These are phyloP conservation scores for Diplodus puntazzo DNA, from an alignment of 2,797 vertebrate genomes.

Conservation along the genomic window DNA sequence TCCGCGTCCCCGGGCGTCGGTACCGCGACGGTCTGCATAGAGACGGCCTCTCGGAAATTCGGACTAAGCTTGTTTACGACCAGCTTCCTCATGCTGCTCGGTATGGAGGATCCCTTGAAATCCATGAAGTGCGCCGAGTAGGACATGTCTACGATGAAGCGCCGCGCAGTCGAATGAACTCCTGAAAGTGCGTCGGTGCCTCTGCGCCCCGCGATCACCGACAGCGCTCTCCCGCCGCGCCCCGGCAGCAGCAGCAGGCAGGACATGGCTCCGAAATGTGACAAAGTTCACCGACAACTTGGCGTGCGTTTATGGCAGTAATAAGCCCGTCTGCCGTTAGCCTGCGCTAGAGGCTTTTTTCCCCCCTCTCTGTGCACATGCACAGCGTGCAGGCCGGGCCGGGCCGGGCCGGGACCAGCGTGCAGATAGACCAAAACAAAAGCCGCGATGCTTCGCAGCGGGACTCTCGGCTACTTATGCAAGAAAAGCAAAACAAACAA, in stretches of 20 bases:
- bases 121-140: conserved; percentile 96
- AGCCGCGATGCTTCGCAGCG: neutral
- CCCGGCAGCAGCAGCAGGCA: conserved; percentile 34
- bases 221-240: conserved; percentile 45
- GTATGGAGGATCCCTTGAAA: conserved; percentile 92
- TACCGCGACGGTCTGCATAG: conserved; percentile 84
- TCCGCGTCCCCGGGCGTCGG: conserved; percentile 92
- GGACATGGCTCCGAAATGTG: conserved; percentile 74
- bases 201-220: conserved; percentile 48
- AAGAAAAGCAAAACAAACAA: conserved; percentile 10
- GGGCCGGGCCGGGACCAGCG: conserved; percentile 15
- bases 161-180: conserved; percentile 69
- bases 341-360: conserved; percentile 59
- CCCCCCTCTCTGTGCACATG: neutral
- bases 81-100: conserved; percentile 92
- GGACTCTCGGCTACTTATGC: neutral
- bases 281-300: conserved; percentile 81
- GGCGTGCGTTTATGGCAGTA: conserved; percentile 23
- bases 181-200: conserved; percentile 68
- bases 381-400: conserved; percentile 37
- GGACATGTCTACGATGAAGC: conserved; percentile 92
- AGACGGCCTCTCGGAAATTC: conserved; percentile 90
- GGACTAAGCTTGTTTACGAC: conserved; percentile 90
- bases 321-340: conserved; percentile 60
- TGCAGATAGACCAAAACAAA: conserved; percentile 13